Evolutionary conservation across 2,113 vertebrate genomes (phyloP).

Genomic region (Burhinus oedicnemus): DNA sequence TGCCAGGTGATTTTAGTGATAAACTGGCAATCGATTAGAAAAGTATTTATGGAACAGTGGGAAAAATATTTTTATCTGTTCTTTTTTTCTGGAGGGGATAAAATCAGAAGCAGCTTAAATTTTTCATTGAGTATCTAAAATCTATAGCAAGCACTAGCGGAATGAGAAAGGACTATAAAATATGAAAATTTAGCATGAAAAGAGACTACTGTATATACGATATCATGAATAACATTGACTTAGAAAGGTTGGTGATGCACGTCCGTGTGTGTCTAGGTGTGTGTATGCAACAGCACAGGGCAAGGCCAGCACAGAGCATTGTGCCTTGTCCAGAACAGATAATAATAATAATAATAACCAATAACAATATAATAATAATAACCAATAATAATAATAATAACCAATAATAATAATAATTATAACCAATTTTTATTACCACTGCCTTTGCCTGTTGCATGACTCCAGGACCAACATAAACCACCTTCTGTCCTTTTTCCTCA

Average conservation of each 20-base stretch:
- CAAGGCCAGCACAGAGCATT: not conserved
- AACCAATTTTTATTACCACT: no score
- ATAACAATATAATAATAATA: no score
- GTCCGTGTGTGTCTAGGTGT: fast-evolving
- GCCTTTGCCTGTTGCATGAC: not conserved
- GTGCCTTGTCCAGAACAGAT: no score
- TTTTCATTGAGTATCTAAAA: not conserved
- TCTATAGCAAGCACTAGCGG: not conserved
- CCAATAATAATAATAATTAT: no score
- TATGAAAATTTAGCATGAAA: not conserved
- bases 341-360: no score
- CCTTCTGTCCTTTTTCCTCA: not conserved
- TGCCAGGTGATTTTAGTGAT: not conserved
- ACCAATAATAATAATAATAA: no score
- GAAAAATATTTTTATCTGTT: not conserved
- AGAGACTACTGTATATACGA: not conserved
- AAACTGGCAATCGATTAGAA: not conserved
- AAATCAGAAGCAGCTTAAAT: not conserved
- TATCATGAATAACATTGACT: not conserved
- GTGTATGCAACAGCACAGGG: no score
- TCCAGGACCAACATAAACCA: not conserved
- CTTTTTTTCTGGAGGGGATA: not conserved
- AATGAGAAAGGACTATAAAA: not conserved
- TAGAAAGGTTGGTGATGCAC: not conserved
- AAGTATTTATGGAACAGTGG: not conserved